Base-by-base conservation (phyloP, 2,888 invertebrate genomes). In the Therioaphis trifolii region DNA sequence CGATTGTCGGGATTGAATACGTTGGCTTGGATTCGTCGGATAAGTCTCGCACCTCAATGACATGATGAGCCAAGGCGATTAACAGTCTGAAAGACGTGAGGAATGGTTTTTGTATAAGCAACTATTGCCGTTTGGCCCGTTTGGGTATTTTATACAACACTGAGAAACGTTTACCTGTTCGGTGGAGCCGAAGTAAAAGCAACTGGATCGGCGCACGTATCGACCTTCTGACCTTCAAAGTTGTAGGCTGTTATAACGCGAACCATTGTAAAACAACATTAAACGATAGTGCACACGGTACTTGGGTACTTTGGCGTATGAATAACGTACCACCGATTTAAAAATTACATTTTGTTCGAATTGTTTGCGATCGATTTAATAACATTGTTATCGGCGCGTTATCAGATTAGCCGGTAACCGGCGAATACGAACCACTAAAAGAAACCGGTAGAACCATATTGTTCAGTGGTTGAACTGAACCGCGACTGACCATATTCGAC, bases 1-100 rank as follows among this genome's bases (percentile, higher is more conserved):
- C 94, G 0, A 94, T 93, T 0, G 94, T 94, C 1, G 94, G 93
- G 87, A 94, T 92, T 0, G 91, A 90, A 86, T 92, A 92, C n/a
- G 90, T 87, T 7, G 91, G 88, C 77, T 88, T 88, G 21, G 89
- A 88, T 43, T 89, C 88, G 68, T 88, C 88, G 12, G 86, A 86
- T 72, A 92, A 87, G 86, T 92, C 91, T 86, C 91, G 89, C 0
- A 93, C 92, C 88, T 92, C 91, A 2, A 92, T 89, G 68, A 91
- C 91, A 87, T 92, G 91, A 86, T 91, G 92, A 5, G 92, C 90
- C 43, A 92, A 88, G 0, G 92, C 93, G 24, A 92, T 88, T 18
- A 93, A 89, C 4, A 93, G 88, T 85, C 91, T 90, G 77, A 40
- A 86, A 85, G 35, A 66, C 11, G 1, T 12, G 1, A 55, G 9